phyloP scores from a whole-genome alignment of 2,797 vertebrate species.

The Botia almorhae region DNA sequence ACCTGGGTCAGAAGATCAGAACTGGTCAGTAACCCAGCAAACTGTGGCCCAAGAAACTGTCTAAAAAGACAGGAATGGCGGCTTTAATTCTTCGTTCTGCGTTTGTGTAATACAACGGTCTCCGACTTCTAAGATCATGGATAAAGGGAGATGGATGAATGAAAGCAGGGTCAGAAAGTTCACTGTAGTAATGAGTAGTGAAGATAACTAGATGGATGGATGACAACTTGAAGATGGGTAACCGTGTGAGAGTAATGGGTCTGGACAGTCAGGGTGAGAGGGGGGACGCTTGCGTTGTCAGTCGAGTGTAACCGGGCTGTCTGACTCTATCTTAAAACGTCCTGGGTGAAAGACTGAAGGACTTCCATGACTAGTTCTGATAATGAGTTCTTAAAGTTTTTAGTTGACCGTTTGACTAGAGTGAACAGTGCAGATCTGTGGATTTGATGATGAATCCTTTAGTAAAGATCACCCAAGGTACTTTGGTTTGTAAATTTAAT shows the following conservation, averaged over 20 bases:
- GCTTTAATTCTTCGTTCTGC: slow-evolving; percentile 45
- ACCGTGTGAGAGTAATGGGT: slow-evolving; percentile 27
- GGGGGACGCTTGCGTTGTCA: not conserved
- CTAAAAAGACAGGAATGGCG: not conserved
- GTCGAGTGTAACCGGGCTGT: slow-evolving; percentile 51
- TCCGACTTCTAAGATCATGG: slow-evolving; percentile 56
- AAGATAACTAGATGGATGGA: slow-evolving; percentile 50
- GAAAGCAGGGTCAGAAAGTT: slow-evolving; percentile 50
- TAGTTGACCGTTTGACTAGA: not conserved
- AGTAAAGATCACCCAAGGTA: not conserved
- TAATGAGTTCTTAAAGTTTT: not conserved
- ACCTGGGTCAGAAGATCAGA: slow-evolving; percentile 1
- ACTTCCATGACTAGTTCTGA: not conserved
- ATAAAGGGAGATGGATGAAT: slow-evolving; percentile 28
- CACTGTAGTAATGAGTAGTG: slow-evolving; percentile 41
- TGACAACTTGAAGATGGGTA: slow-evolving; percentile 48
- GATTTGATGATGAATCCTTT: not conserved
- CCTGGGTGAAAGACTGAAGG: not conserved
- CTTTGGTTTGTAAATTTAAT: too few species aligned
- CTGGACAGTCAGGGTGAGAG: slow-evolving; percentile 38
- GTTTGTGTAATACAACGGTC: slow-evolving; percentile 54
- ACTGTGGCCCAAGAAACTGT: not conserved
- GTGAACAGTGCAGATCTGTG: not conserved
- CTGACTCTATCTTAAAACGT: not conserved
- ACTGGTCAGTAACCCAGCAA: not conserved